Evolutionary conservation across 2,113 vertebrate species (phyloP), one percentile per base, ranked within the genome.

Genomic region (Erinaceus europaeus): DNA sequence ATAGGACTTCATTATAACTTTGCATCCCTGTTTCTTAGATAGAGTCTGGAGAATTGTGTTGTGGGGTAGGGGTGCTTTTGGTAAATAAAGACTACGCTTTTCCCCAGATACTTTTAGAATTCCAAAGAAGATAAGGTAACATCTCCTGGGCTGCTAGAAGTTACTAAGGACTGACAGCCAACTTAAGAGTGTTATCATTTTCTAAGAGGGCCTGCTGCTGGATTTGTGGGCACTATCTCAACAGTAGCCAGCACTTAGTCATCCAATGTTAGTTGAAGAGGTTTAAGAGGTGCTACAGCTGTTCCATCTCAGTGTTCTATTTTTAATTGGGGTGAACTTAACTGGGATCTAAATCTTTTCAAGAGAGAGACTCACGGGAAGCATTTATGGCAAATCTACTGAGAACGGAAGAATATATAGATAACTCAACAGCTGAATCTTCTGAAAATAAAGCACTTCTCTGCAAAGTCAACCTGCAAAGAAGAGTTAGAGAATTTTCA

Each of bases 211-310:
- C 44, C 71, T 46, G 69, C 84, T 71, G 92, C 84, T 79, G 89
- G 38, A 32, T 94, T 68, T 59, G 71, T 73, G 84, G 65, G 67
- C 36, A 53, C 81, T 87, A 44, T 93, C 94, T 94, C 59, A 78
- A 89, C 93, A 90, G 94, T 92, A 95, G 95, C 95, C 90, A 29
- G 78, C 91, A 92, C 95, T 96, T 96, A 94, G 90, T 94, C 2
- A 2, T 57, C 76, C 78, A 53, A 84, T 95, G 95, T 95, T 94
- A 85, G 80, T 86, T 94, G 91, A 96, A 96, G 95, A 95, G 93
- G 88, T 77, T 93, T 80, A 90, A 96, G 94, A 94, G 92, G 89
- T 38, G 50, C 89, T 83, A 79, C 87, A 89, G 92, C 85, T 74
- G 87, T 87, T 61, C 84, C 73, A 36, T 81, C 92, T 93, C 74